Conservation (phyloP, 2,888 invertebrate genomes). For the Perizoma flavofasciatum region DNA sequence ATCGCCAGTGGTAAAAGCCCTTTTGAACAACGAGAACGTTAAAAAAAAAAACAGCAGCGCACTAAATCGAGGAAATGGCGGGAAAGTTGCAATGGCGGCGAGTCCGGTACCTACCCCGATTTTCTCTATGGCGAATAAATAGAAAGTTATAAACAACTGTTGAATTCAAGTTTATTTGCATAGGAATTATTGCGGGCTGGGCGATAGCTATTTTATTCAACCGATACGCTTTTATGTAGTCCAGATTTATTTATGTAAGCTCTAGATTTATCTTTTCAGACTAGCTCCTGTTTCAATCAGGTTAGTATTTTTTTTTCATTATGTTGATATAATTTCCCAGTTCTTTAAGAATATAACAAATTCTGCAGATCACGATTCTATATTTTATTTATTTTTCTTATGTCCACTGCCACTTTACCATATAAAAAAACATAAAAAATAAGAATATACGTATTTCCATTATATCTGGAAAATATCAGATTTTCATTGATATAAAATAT, state of each 20-base stretch:
- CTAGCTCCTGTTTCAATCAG: conserved; percentile 19
- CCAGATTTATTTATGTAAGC: too few species aligned
- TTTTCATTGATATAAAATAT: too few species aligned
- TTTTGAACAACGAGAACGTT: conserved; percentile 17
- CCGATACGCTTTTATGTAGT: conserved; percentile 30
- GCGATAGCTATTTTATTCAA: conserved; percentile 34
- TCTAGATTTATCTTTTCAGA: conserved; percentile 33
- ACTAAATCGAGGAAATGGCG: conserved; percentile 51
- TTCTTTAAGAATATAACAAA: too few species aligned
- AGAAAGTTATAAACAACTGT: conserved; percentile 46
- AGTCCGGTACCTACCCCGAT: conserved; percentile 40
- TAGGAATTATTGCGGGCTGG: conserved; percentile 35
- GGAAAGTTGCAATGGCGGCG: conserved; percentile 55
- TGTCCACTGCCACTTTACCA: too few species aligned
- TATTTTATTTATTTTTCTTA: too few species aligned
- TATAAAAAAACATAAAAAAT: too few species aligned
- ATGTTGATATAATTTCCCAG: neutral
- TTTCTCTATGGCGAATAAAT: conserved; percentile 50
- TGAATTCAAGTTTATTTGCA: conserved; percentile 41
- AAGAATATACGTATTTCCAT: too few species aligned
- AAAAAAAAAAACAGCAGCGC: conserved; percentile 31
- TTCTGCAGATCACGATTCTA: too few species aligned
- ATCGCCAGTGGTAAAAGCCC: conserved; percentile 15
- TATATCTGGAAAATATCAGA: too few species aligned
- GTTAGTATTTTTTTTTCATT: neutral